Evolutionary conservation across 2,888 invertebrate species (phyloP).

Genomic region (Tortricodes alternella): DNA sequence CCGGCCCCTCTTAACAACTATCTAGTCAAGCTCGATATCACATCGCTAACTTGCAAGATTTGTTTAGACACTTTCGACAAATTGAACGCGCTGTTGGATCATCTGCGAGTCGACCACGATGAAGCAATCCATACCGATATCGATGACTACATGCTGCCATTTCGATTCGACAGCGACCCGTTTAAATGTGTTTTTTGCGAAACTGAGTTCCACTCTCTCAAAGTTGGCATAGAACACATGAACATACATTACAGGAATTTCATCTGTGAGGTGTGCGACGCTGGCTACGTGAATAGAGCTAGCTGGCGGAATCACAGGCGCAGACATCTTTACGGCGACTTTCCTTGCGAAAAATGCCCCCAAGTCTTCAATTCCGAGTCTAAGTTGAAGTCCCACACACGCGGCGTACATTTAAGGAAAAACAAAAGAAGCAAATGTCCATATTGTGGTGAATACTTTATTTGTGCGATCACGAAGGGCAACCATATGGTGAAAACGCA

Average conservation of each 20-base stretch:
- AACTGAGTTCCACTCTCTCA: constrained; percentile 43
- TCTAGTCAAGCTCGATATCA: constrained; percentile 18
- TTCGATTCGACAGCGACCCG: constrained; percentile 46
- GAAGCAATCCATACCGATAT: constrained; percentile 35
- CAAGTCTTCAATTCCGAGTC: constrained; percentile 49
- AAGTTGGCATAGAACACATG: constrained; percentile 51
- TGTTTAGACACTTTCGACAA: constrained; percentile 3
- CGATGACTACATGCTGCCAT: constrained; percentile 50
- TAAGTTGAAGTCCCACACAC: constrained; percentile 48
- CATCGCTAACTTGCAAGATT: constrained; percentile 3
- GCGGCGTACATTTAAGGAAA: constrained; percentile 40
- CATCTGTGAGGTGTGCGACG: constrained; percentile 66
- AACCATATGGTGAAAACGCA: constrained; percentile 28
- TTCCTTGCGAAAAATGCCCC: constrained; percentile 47
- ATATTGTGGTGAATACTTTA: constrained; percentile 31
- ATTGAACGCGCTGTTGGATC: constrained; percentile 30
- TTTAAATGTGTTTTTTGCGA: constrained; percentile 44
- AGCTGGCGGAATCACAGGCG: constrained; percentile 46
- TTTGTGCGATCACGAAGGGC: constrained; percentile 21
- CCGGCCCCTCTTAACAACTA: neutral
- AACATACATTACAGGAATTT: constrained; percentile 58
- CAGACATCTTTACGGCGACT: constrained; percentile 32
- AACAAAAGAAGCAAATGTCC: constrained; percentile 28
- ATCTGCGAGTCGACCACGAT: constrained; percentile 8
- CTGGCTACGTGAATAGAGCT: constrained; percentile 68